phyloP scores from a whole-genome alignment of 2,113 vertebrate genomes.

The Ivindomyrus marchei region DNA sequence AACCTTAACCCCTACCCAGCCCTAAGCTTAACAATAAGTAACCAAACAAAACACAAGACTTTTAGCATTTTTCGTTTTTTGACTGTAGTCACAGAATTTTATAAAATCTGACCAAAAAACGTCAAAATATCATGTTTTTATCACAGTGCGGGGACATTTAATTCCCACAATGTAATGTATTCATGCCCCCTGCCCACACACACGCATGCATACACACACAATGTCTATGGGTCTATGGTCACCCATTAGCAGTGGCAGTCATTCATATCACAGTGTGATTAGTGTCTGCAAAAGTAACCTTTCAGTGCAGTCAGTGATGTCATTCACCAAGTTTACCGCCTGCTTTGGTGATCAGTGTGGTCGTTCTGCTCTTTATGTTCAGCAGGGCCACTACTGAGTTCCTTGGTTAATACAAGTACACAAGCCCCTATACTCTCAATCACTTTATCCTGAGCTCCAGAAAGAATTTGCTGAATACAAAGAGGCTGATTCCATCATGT shows the following conservation, averaged over 20 bases:
- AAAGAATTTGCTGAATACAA: neutral
- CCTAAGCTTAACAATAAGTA: neutral
- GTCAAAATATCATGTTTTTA: too few relatives aligned
- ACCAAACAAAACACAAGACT: neutral
- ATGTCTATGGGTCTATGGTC: neutral
- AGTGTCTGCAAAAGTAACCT: neutral
- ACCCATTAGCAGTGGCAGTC: neutral
- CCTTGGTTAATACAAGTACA: neutral
- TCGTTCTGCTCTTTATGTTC: neutral
- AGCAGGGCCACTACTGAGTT: neutral
- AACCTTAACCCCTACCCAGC: neutral
- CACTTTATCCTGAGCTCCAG: neutral
- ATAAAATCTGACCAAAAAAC: too few relatives aligned
- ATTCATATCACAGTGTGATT: neutral
- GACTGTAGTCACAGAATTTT: neutral
- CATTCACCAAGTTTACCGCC: neutral
- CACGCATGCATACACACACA: neutral
- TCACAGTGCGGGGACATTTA: too few relatives aligned
- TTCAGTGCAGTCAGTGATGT: neutral
- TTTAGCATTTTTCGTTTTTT: neutral
- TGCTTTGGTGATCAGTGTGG: neutral
- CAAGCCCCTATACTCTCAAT: neutral
- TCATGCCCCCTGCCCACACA: too few relatives aligned
- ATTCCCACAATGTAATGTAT: too few relatives aligned
- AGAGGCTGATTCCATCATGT: neutral